A percentile compares a stretch with the other conserved stretches of the same genome.
Evolutionary conservation across 2,797 vertebrate species (phyloP).

Genomic region (Cuculus canorus): DNA sequence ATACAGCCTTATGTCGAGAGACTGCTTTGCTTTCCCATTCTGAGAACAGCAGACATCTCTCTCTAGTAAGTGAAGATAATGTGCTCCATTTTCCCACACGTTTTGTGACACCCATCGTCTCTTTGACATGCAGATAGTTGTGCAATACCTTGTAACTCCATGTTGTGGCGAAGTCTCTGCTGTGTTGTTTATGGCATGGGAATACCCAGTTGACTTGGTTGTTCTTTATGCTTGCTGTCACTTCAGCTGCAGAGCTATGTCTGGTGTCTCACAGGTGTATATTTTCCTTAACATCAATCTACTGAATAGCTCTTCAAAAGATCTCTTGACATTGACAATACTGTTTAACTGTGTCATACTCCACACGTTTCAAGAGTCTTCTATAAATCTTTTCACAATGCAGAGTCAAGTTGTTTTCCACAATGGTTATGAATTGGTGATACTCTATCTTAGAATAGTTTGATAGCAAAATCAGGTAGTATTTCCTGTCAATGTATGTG

Average conservation of each 20-base stretch:
- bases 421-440: neutral
- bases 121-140: neutral
- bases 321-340: neutral
- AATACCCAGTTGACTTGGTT: neutral
- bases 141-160: neutral
- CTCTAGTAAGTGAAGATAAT: neutral
- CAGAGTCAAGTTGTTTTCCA: neutral
- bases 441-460: neutral
- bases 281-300: neutral
- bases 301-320: neutral
- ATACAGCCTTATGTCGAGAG: neutral
- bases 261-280: neutral
- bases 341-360: neutral
- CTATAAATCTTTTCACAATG: neutral
- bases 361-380: neutral
- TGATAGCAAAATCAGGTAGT: conserved; percentile 54
- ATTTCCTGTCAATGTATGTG: conserved; percentile 41
- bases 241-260: neutral
- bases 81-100: rapidly evolving
- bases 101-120: neutral
- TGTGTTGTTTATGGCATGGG: neutral
- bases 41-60: neutral
- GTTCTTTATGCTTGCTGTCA: neutral
- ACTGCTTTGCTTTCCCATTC: neutral
- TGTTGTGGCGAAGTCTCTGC: neutral